Conservation (phyloP, 2,888 invertebrate species). For the Perizoma affinitatum region DNA sequence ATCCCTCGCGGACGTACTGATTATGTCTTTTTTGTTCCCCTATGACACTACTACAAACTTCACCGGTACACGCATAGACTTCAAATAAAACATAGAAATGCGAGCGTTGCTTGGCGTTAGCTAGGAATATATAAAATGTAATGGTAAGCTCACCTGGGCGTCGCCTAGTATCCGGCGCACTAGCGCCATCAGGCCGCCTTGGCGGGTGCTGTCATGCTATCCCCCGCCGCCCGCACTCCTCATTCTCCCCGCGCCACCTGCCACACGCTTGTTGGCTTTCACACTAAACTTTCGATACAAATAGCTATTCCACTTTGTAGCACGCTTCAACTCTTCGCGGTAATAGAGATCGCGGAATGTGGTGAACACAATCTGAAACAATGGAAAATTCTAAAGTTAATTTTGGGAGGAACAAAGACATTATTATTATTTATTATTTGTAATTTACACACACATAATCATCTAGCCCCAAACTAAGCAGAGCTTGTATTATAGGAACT, state of each 20-base stretch:
- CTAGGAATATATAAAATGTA: not conserved
- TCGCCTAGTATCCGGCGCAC: constrained; percentile 94
- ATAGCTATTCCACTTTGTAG: constrained; percentile 63
- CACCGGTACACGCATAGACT: not conserved
- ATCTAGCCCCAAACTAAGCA: too few species aligned
- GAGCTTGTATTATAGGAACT: too few species aligned
- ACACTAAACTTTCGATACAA: constrained; percentile 55
- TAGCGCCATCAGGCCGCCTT: constrained; percentile 92
- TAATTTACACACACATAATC: too few species aligned
- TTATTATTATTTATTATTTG: too few species aligned
- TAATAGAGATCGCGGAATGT: constrained; percentile 44
- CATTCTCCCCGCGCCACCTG: constrained; percentile 59
- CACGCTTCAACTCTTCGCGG: constrained; percentile 45
- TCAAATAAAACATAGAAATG: too few species aligned
- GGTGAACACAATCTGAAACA: constrained; percentile 61
- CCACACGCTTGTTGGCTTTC: constrained; percentile 51
- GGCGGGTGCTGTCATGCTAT: constrained; percentile 82
- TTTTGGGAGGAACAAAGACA: not conserved
- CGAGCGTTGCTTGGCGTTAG: too few species aligned
- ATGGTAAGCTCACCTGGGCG: constrained; percentile 87
- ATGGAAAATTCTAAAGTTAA: constrained; percentile 41
- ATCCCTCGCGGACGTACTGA: too few species aligned
- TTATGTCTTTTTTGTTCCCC: not conserved
- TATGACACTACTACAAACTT: not conserved
- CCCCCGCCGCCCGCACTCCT: constrained; percentile 68